Evolutionary conservation across 2,113 vertebrate species (phyloP), one percentile per base, ranked within the genome.

Genomic region (Megaceryle torquata): DNA sequence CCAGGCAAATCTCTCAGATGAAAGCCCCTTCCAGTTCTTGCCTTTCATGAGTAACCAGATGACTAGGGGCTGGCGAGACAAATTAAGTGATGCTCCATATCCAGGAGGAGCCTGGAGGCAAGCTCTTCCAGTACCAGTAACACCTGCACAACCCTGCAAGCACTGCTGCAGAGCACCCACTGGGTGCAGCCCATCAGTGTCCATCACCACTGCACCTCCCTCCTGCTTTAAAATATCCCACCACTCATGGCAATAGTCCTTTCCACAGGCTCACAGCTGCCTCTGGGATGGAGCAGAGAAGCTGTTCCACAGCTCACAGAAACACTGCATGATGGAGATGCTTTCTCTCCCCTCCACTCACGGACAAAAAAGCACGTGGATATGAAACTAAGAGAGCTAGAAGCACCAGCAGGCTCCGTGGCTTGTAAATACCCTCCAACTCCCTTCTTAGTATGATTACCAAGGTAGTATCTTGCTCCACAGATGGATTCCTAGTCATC

Each of bases 251-350:
- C 54, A 78, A 7, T 18, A 12, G 10, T 3, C 63, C 43, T 39
- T 48, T 15, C 91, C 60, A 1, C 4, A 5, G 50, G 39, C 35
- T 71, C 82, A 20, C 67, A 46, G 67, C 25, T 57, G 48, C 25
- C 61, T 15, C 61, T 7, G n/a, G 31, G 15, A 2, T 4, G 15
- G 83, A 54, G 35, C 63, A 68, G 61, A 50, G 24, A 1, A 57
- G 20, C 46, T 59, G 5, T 11, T 44, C 53, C 84, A 20, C 25
- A 29, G 33, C 76, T 72, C 39, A 11, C 11, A 15, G 51, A 37
- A 53, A 50, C 24, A 10, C 41, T 4, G 12, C 2, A 0, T 2
- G 3, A 1, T 2, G 5, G 50, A 33, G 53, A 48, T 41, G 13
- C 31, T 82, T 31, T 4, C 53, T 68, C 44, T 57, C 11, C 46